Percentiles rank a stretch among this genome's conserved stretches.
phyloP scores from a whole-genome alignment of 2,888 invertebrate genomes.

The Andrena marginata region DNA sequence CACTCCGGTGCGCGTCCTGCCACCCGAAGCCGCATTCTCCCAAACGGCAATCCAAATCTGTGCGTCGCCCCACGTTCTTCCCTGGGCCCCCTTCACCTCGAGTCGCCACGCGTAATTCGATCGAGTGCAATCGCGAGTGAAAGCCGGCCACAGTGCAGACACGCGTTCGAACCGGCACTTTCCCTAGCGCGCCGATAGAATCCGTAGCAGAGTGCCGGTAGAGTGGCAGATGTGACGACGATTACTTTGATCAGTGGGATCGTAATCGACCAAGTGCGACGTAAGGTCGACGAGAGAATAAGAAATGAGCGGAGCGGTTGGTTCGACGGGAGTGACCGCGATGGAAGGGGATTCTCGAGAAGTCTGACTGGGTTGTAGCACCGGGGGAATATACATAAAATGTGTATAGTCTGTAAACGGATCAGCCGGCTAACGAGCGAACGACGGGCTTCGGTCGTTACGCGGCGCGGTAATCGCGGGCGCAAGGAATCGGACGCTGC shows the following conservation, averaged over 20 bases:
- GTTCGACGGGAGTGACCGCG: not conserved
- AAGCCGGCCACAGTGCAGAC: slow-evolving; percentile 12
- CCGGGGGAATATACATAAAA: not conserved
- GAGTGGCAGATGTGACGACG: not conserved
- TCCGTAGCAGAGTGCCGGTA: not conserved
- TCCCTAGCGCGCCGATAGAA: not conserved
- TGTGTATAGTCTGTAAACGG: slow-evolving; percentile 21
- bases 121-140: slow-evolving; percentile 20
- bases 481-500: slow-evolving; percentile 22
- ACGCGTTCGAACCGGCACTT: not conserved
- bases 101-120: not conserved
- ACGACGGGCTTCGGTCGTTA: slow-evolving; percentile 40
- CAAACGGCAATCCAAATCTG: not conserved
- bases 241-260: not conserved
- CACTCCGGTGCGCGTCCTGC: slow-evolving; percentile 2
- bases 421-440: slow-evolving; percentile 30
- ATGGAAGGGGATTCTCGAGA: too few species aligned
- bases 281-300: not conserved
- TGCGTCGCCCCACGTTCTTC: not conserved
- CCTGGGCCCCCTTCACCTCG: not conserved
- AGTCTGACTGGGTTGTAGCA: too few species aligned
- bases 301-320: not conserved
- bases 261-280: not conserved
- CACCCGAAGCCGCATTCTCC: not conserved
- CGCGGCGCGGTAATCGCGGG: slow-evolving; percentile 32